These are phyloP conservation scores for Plecotus auritus DNA, from an alignment of 2,113 vertebrate species.

Conservation along the genomic window DNA sequence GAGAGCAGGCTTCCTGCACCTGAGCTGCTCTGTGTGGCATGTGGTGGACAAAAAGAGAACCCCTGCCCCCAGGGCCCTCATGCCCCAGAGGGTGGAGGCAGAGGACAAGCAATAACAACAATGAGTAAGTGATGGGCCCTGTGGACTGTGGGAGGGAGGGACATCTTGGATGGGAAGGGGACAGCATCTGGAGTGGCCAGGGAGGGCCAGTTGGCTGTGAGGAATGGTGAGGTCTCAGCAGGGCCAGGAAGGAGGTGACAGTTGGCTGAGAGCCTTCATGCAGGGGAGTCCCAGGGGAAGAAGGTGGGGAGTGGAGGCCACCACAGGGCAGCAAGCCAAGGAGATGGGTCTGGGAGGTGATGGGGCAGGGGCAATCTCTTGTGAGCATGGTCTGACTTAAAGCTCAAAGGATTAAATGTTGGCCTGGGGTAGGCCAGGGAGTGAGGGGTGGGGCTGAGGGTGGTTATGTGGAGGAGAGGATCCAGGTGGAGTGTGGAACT, in stretches of 20 bases:
- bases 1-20: neutral
- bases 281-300: neutral
- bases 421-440: fast-evolving
- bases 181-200: neutral
- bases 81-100: neutral
- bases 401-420: neutral
- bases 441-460: neutral
- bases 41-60: neutral
- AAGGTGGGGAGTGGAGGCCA: too few relatives aligned
- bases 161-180: neutral
- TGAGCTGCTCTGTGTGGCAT: too few relatives aligned
- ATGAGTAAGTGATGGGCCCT: neutral
- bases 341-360: neutral
- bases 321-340: too few relatives aligned
- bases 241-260: neutral
- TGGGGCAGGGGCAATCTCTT: neutral
- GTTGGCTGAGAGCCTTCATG: neutral
- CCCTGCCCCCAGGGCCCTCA: neutral
- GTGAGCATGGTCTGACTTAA: neutral
- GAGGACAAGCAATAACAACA: neutral
- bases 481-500: neutral
- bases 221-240: neutral
- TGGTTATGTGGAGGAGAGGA: too few relatives aligned
- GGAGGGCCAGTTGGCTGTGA: too few relatives aligned
- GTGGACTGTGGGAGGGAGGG: neutral